These are phyloP conservation scores for Elanus axillaris DNA, from an alignment of 2,113 vertebrate genomes.

Conservation along the genomic window DNA sequence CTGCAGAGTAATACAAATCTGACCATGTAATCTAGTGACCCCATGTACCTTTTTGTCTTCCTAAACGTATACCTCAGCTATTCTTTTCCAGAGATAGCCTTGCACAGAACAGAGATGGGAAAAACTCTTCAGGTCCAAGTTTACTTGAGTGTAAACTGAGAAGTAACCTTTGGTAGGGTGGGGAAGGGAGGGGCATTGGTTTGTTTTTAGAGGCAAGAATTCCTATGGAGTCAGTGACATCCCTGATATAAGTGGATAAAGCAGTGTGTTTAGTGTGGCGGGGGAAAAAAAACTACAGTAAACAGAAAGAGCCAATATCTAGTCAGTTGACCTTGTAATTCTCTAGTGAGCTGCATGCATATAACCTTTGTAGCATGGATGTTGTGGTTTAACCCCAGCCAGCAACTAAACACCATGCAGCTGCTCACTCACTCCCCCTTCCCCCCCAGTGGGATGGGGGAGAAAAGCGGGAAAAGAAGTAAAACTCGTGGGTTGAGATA, in stretches of 20 bases:
- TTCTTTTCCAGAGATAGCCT: background rate
- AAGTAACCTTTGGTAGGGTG: background rate
- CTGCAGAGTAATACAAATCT: background rate
- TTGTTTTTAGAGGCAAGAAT: background rate
- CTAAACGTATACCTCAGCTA: background rate
- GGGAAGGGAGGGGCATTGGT: too few species aligned
- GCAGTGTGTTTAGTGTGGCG: background rate
- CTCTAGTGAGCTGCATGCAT: background rate
- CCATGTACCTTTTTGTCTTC: background rate
- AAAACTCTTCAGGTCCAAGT: background rate
- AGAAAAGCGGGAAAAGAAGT: too few species aligned
- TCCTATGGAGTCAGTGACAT: background rate
- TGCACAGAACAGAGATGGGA: background rate
- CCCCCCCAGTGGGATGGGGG: too few species aligned
- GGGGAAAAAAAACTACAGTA: fast-evolving
- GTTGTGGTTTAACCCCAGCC: too few species aligned
- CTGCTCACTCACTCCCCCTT: too few species aligned
- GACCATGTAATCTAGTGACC: background rate
- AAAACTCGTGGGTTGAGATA: too few species aligned
- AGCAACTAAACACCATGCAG: too few species aligned
- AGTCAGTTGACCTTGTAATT: background rate
- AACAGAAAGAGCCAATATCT: background rate
- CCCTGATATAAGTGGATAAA: background rate
- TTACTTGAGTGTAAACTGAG: background rate
- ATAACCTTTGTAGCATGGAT: background rate